Base-by-base conservation (phyloP, 2,888 invertebrate species). In the Odontomyia ornata region DNA sequence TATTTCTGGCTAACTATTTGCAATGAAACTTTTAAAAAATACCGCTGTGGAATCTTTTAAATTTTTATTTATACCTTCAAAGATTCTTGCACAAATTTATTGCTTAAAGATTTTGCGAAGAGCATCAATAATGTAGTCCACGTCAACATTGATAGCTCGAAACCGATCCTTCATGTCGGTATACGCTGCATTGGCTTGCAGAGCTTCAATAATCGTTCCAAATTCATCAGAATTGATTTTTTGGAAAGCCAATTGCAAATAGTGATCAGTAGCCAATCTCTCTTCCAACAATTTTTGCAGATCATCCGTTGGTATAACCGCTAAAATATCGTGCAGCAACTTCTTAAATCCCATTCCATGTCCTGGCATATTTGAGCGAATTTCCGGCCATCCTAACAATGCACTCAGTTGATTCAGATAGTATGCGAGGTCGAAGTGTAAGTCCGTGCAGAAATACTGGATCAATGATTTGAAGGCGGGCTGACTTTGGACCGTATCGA, bases 141-240 rank as follows among this genome's bases (percentile, higher is more conserved):
- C 52, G 64, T 77, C 76, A 64, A 77, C 65, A n/a, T 76, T 76
- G 27, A 76, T 56, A 13, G 30, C 73, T 15, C 72, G 72, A 21
- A 79, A 62, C 18, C 65, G 47, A 11, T 64, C 21, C 30, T 47
- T 27, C 75, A 77, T 52, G 36, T 67, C 60, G 13, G 43, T 21
- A 46, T 75, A 79, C 62, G 67, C 77, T 0, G 57, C 57, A 15
- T 71, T 71, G 15, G 5, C 62, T 30, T 69, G 64, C 28, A 79
- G 71, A 56, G 52, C 46, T 36, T 76, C 47, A 27, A 78, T 75
- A 15, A 79, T 25, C 7, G 11, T 71, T 21, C 72, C 60, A 56
- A 79, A 78, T 27, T 76, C 75, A 21, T 77, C 67, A 15, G 77
- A 79, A 60, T 65, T 75, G 4, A 79, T 57, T 30, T 73, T 64